Conservation (phyloP, 2,797 vertebrate species). For the Eidolon dupreanum region DNA sequence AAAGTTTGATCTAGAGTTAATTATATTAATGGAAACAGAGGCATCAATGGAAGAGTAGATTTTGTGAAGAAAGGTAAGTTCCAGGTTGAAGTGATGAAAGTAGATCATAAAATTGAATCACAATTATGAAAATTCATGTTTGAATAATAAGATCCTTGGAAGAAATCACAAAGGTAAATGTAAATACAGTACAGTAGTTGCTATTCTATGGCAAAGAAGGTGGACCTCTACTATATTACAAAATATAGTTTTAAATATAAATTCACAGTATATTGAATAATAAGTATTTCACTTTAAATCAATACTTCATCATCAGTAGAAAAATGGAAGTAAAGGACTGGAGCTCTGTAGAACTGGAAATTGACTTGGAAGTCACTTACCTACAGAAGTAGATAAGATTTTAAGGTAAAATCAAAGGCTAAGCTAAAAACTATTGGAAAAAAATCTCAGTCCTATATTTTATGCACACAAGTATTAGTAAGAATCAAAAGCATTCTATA, state of each 20-base stretch:
- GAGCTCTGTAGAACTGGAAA: conserved; percentile 25
- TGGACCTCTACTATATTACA: background rate
- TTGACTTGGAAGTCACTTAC: background rate
- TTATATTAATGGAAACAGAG: conserved; percentile 32
- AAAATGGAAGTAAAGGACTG: conserved; percentile 20
- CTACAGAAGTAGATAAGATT: conserved; percentile 15
- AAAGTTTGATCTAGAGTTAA: background rate
- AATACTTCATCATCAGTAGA: background rate
- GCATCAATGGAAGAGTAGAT: background rate
- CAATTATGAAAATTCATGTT: conserved; percentile 10
- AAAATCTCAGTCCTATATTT: conserved; percentile 30
- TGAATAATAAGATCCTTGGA: background rate
- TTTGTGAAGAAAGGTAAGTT: background rate
- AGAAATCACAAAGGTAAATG: conserved; percentile 25
- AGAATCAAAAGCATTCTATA: background rate
- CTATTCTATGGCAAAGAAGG: background rate
- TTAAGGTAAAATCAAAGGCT: conserved; percentile 50
- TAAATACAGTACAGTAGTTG: background rate
- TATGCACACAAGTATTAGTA: background rate
- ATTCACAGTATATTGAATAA: conserved; percentile 13
- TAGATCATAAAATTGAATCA: conserved; percentile 20
- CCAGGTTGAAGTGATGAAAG: conserved; percentile 18
- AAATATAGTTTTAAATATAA: background rate
- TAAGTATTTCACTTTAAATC: conserved; percentile 23
- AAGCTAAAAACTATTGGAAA: background rate